These are phyloP conservation scores for Sphaerophoria rueppellii DNA, from an alignment of 2,888 invertebrate genomes.

Conservation along the genomic window DNA sequence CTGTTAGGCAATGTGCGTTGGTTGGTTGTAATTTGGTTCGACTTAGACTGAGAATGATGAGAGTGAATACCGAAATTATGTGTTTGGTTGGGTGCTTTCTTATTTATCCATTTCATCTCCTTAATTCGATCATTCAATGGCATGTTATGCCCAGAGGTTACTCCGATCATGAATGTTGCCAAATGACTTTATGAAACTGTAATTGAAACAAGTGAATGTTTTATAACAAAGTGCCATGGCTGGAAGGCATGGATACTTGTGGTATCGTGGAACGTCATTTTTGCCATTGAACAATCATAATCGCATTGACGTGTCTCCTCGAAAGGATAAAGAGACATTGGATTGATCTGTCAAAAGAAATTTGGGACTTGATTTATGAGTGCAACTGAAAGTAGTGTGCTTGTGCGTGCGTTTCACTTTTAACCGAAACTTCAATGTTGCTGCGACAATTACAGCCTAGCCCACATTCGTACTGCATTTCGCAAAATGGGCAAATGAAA, in stretches of 20 bases:
- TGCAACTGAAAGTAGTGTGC: neutral
- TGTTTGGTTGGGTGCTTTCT: conserved; percentile 14
- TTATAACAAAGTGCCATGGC: conserved; percentile 16
- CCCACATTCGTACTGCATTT: neutral
- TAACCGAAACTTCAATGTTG: no score
- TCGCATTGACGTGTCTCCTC: no score
- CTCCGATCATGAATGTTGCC: neutral
- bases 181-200: conserved; percentile 60
- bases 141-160: conserved; percentile 6
- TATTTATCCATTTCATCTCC: conserved; percentile 6
- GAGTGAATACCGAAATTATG: conserved; percentile 11
- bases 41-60: neutral
- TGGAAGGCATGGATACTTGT: neutral
- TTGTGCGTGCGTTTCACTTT: conserved; percentile 46
- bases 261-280: neutral
- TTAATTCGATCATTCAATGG: conserved; percentile 1
- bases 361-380: neutral
- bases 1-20: neutral
- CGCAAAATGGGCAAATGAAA: conserved; percentile 55
- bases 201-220: no score
- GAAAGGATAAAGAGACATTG: conserved; percentile 14
- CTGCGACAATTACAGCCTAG: no score
- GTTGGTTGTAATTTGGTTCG: neutral
- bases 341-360: conserved; percentile 23
- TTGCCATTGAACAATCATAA: no score